Evolutionary conservation across 2,113 vertebrate genomes (phyloP), one percentile per base, ranked within the genome.

Genomic region (Hypomesus transpacificus): DNA sequence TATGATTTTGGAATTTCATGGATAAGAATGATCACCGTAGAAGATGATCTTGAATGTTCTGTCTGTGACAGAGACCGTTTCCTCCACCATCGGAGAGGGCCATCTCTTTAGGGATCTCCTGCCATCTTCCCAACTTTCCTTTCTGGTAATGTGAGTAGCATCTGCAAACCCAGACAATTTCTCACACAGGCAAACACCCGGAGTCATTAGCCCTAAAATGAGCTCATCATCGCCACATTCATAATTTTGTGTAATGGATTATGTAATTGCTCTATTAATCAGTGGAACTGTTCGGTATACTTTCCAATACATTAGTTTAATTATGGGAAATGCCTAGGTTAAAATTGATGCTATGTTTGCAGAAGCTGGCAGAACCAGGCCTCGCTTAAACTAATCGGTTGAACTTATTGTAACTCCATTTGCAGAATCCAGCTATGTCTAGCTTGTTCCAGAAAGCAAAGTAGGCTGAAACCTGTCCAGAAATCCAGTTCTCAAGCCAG

Each of bases 221-320:
- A 85, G 87, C 82, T 88, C 81, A 87, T 90, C 88, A 87, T 88
- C 85, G 89, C 76, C 78, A 75, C 87, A 78, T 88, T 90, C 86
- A 88, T 85, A 87, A 88, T 89, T 87, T 83, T 86, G 85, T 63
- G 80, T 90, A 90, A 90, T 87, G 85, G 86, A 89, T 90, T 80
- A 87, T 82, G 80, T 84, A 87, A 88, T 87, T 79, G 82, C 76
- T 72, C 76, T 77, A 87, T 87, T 88, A 87, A 89, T 88, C 87
- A 86, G 81, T 71, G 66, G 77, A 79, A 79, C 83, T 81, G 79
- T 75, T 71, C 75, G 68, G 77, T 75, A 80, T 76, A 66, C 75
- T 81, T 87, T 82, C 75, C 81, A 77, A 77, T 86, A 82, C 79
- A 79, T 87, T 83, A 59, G 77, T 85, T 88, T 85, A 83, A 86